These are phyloP conservation scores for Drosophila subpulchrella DNA, from an alignment of 1,140 invertebrate genomes.

Conservation along the genomic window DNA sequence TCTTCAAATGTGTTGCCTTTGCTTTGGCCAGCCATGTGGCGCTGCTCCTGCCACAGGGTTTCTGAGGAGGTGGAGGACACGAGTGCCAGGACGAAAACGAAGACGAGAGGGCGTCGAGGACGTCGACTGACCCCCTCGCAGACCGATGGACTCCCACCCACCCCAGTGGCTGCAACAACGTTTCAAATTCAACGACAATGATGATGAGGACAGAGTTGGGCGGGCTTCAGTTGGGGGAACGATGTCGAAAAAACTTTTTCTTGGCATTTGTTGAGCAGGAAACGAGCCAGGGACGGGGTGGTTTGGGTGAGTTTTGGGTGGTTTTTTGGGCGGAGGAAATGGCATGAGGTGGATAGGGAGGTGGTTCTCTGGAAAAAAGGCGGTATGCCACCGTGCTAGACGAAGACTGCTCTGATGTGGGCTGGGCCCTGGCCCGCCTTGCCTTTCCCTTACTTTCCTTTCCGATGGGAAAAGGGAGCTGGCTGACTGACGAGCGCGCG, in stretches of 20 bases:
- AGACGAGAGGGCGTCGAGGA: slow-evolving; percentile 45
- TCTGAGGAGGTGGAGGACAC: slow-evolving; percentile 10
- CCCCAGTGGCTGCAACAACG: slow-evolving; percentile 70
- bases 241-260: slow-evolving; percentile 73
- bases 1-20: slow-evolving; percentile 77
- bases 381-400: slow-evolving; percentile 58
- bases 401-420: slow-evolving; percentile 33
- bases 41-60: slow-evolving; percentile 28
- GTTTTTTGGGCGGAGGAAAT: slow-evolving; percentile 3
- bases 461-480: slow-evolving; percentile 35
- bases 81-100: slow-evolving; percentile 24
- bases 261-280: slow-evolving; percentile 83
- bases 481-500: slow-evolving; percentile 72
- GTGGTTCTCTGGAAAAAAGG: slow-evolving; percentile 49
- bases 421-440: slow-evolving; percentile 49
- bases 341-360: slow-evolving; percentile 11
- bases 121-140: slow-evolving; percentile 51
- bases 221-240: slow-evolving; percentile 14
- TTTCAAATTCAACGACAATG: slow-evolving; percentile 81
- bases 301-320: slow-evolving; percentile 9
- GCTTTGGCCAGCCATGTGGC: slow-evolving; percentile 71
- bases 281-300: slow-evolving; percentile 45
- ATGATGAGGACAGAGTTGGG: slow-evolving; percentile 58
- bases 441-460: slow-evolving; percentile 52
- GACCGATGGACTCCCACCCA: slow-evolving; percentile 38